phyloP scores from a whole-genome alignment of 1,140 invertebrate genomes.

The Leucophenga varia region DNA sequence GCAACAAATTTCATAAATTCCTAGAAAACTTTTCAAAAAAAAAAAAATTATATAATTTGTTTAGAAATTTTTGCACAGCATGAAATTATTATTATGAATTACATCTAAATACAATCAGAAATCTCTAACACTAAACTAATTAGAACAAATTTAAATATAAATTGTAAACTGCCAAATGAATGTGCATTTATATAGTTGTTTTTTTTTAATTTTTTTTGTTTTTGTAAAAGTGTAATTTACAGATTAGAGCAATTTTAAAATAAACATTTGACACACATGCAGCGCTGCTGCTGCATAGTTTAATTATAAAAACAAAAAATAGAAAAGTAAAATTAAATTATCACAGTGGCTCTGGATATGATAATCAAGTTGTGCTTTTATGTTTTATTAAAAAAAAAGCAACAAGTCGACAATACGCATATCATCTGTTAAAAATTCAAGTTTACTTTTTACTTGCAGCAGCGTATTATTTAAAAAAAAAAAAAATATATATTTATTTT shows the following conservation, averaged over 20 bases:
- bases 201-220: constrained; percentile 1
- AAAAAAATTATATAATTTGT: too few relatives aligned
- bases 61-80: too few relatives aligned
- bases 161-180: too few relatives aligned
- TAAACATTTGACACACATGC: too few relatives aligned
- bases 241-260: too few relatives aligned
- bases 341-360: constrained; percentile 52
- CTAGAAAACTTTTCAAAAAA: too few relatives aligned
- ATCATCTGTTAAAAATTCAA: constrained; percentile 46
- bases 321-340: constrained; percentile 49
- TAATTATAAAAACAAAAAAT: constrained; percentile 29
- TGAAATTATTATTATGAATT: too few relatives aligned
- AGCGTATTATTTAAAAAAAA: too few relatives aligned
- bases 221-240: neutral
- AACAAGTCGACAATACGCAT: constrained; percentile 38
- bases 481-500: constrained; percentile 5
- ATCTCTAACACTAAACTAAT: too few relatives aligned
- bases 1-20: neutral
- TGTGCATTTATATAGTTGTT: constrained; percentile 6
- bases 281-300: too few relatives aligned
- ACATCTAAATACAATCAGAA: too few relatives aligned
- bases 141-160: too few relatives aligned
- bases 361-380: constrained; percentile 40
- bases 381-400: constrained; percentile 28
- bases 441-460: constrained; percentile 31